phyloP scores from a whole-genome alignment of 2,113 vertebrate species.

The Erythrocebus patas region DNA sequence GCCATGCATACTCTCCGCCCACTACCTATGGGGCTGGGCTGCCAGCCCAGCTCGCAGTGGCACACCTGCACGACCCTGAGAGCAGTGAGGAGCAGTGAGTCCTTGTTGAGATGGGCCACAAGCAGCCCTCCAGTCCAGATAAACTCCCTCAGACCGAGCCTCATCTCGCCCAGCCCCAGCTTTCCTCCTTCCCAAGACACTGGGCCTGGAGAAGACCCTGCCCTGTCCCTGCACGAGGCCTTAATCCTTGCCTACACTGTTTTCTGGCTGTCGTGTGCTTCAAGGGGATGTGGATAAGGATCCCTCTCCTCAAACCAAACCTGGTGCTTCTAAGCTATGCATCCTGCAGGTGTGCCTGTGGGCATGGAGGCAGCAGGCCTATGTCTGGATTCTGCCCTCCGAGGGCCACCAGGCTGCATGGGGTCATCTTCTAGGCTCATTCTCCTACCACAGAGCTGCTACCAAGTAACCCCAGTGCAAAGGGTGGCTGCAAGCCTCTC shows the following conservation, averaged over 20 bases:
- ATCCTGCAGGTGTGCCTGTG: no score
- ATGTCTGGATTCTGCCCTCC: background rate
- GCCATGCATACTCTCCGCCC: rapidly evolving
- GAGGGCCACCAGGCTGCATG: background rate
- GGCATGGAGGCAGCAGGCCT: background rate
- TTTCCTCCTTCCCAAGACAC: background rate
- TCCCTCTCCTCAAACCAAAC: background rate
- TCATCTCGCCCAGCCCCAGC: background rate
- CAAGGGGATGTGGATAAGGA: background rate
- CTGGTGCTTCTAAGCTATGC: background rate
- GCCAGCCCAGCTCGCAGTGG: background rate
- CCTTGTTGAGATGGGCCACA: background rate
- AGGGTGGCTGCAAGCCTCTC: no score
- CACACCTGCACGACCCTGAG: rapidly evolving
- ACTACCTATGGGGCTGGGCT: background rate
- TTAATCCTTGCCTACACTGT: background rate
- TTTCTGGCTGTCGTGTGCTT: background rate
- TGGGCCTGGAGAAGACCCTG: background rate
- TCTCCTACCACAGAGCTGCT: background rate
- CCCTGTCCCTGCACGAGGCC: background rate
- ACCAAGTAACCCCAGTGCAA: background rate
- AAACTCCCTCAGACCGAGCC: rapidly evolving
- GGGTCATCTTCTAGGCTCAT: background rate
- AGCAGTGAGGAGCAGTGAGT: background rate
- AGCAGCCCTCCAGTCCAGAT: rapidly evolving